Base-by-base conservation (phyloP, 2,797 vertebrate genomes). In the Coluber constrictor region DNA sequence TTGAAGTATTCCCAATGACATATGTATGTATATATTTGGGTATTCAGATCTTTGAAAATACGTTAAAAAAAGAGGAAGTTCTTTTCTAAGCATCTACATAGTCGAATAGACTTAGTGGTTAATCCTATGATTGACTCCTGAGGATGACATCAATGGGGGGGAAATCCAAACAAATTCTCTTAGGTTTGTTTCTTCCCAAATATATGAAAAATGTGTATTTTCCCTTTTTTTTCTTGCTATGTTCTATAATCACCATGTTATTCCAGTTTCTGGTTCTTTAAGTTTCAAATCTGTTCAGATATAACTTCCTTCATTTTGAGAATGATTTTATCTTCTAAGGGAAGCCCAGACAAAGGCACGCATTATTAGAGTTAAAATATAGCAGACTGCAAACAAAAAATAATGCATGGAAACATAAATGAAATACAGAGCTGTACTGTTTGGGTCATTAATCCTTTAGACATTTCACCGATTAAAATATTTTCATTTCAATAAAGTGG, bases 261-360 rank as follows among this genome's bases (percentile, higher is more conserved):
- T 97, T 98, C 96, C 93, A 94, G 95, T 97, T 97, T 96, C 97
- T 96, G 94, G 96, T 97, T 97, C 95, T 96, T 98, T 95, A 94
- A 96, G 96, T 97, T 97, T 97, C 96, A 96, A 96, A 97, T 95
- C 95, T 90, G 96, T 97, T 96, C 95, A 96, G 96, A 97, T 96
- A 97, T 95, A 97, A 93, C 95, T 97, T 97, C 96, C 95, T 97
- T 97, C 95, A 97, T 96, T 95, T 97, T 95, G 95, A 97, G 96
- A 96, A 95, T 97, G 96, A 96, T 94, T 59, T 95, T 94, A 95
- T 94, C 97, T 96, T 96, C 95, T 86, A 88, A 79, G 96, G 94
- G 94, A 94, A 96, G 95, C 90, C 94, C 94, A 96, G 96, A 97
- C 95, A 97, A 97, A 97, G 96, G 91, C 95, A 93, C 37, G 79